phyloP scores from a whole-genome alignment of 2,888 invertebrate species.

The Drosophila glabriapex region DNA sequence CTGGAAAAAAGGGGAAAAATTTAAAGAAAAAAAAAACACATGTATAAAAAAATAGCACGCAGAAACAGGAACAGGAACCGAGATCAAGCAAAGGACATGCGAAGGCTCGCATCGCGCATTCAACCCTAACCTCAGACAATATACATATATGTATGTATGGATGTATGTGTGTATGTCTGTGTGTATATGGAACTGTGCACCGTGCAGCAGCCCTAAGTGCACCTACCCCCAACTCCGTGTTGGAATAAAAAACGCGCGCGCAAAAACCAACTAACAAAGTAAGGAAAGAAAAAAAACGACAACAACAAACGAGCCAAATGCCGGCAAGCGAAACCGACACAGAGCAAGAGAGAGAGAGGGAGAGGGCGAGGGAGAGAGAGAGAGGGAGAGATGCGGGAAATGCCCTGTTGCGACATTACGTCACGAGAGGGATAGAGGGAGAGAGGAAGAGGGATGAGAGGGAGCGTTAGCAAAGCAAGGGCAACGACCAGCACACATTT shows the following conservation, averaged over 20 bases:
- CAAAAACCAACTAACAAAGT: slow-evolving; percentile 35
- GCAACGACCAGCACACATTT: slow-evolving; percentile 83
- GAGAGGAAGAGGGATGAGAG: background rate
- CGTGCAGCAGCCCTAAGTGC: slow-evolving; percentile 58
- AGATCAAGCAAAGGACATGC: slow-evolving; percentile 11
- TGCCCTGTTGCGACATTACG: slow-evolving; percentile 73
- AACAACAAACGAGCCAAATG: slow-evolving; percentile 29
- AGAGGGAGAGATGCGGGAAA: slow-evolving; percentile 40
- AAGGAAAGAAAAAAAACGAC: slow-evolving; percentile 5
- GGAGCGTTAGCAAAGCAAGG: slow-evolving; percentile 41
- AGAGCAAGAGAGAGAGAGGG: background rate
- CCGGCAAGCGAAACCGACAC: slow-evolving; percentile 13
- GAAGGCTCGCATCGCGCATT: slow-evolving; percentile 57
- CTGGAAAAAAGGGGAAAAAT: background rate
- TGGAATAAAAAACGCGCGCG: slow-evolving; percentile 44
- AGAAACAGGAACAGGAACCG: slow-evolving; percentile 3
- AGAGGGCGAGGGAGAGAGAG: background rate
- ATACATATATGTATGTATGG: slow-evolving; percentile 39
- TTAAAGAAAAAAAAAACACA: background rate
- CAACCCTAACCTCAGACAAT: slow-evolving; percentile 84
- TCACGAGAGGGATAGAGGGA: slow-evolving; percentile 41
- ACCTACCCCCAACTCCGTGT: slow-evolving; percentile 34
- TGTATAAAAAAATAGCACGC: background rate
- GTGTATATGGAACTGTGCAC: slow-evolving; percentile 14
- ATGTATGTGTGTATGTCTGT: background rate